These are phyloP conservation scores for Falco peregrinus DNA, from an alignment of 2,797 vertebrate species.

Conservation along the genomic window DNA sequence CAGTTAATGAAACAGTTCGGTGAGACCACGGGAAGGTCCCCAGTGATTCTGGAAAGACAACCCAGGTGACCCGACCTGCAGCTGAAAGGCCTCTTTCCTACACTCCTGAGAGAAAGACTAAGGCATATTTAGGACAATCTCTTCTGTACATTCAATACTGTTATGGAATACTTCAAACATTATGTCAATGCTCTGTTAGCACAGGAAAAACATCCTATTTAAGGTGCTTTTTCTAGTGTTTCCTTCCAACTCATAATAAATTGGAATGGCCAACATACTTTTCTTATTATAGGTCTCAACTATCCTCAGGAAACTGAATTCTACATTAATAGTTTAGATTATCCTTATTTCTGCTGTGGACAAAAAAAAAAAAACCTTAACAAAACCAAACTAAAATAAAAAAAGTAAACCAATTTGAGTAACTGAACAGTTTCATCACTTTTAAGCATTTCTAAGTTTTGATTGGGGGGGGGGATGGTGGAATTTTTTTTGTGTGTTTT, in stretches of 20 bases:
- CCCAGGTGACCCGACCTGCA: not conserved
- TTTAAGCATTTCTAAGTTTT: not conserved
- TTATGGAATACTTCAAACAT: not conserved
- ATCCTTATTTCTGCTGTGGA: not conserved
- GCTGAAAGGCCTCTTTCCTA: not conserved
- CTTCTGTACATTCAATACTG: not conserved
- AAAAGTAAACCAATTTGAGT: not conserved
- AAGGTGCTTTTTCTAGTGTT: not conserved
- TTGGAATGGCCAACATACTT: not conserved
- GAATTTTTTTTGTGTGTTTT: not conserved
- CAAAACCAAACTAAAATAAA: not conserved
- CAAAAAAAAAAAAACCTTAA: not conserved
- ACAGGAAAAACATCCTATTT: not conserved
- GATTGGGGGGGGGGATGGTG: rapidly evolving
- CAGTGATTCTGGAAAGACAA: not conserved
- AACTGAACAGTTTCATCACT: not conserved
- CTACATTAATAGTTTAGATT: not conserved
- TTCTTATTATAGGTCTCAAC: not conserved
- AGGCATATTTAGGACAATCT: not conserved
- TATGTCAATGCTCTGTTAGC: not conserved
- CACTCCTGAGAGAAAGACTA: not conserved
- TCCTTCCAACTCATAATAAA: not conserved
- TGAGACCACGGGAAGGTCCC: not conserved
- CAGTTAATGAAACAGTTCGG: not conserved
- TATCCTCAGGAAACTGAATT: not conserved